phyloP scores from a whole-genome alignment of 2,113 vertebrate genomes.

The Channa maculata region DNA sequence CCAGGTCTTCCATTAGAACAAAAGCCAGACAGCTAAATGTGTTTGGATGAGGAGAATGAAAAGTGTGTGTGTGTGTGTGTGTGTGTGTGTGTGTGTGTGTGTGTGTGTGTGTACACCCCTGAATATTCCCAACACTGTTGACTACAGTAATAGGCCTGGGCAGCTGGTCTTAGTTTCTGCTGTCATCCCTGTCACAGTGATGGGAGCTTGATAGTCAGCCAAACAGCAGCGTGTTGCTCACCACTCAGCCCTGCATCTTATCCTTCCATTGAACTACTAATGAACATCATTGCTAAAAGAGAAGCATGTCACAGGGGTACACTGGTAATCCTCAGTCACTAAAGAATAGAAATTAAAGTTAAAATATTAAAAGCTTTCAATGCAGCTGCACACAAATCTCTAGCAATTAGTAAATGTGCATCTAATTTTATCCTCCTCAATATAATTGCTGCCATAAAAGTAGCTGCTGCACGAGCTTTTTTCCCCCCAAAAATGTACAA shows the following conservation, averaged over 20 bases:
- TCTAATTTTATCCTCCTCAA: not conserved
- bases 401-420: not conserved
- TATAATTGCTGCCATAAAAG: not conserved
- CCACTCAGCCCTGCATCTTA: constrained; percentile 6
- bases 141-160: constrained; percentile 62
- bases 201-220: constrained; percentile 34
- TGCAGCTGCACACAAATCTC: not conserved
- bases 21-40: constrained; percentile 63
- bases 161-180: constrained; percentile 67
- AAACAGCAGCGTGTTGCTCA: constrained; percentile 31
- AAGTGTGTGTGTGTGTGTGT: constrained; percentile 6
- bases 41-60: constrained; percentile 25
- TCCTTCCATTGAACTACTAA: constrained; percentile 3
- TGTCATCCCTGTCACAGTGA: constrained; percentile 58
- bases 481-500: not conserved
- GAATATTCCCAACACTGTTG: constrained; percentile 26
- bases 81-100: constrained; percentile 10
- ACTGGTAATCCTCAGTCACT: constrained; percentile 1
- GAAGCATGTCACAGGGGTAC: not conserved
- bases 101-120: constrained; percentile 4
- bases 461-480: not conserved
- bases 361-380: not conserved
- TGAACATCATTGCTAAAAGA: constrained; percentile 28
- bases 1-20: constrained; percentile 72
- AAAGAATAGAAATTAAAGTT: not conserved